Conservation (phyloP, 2,113 vertebrate genomes). For the Furnarius figulus region DNA sequence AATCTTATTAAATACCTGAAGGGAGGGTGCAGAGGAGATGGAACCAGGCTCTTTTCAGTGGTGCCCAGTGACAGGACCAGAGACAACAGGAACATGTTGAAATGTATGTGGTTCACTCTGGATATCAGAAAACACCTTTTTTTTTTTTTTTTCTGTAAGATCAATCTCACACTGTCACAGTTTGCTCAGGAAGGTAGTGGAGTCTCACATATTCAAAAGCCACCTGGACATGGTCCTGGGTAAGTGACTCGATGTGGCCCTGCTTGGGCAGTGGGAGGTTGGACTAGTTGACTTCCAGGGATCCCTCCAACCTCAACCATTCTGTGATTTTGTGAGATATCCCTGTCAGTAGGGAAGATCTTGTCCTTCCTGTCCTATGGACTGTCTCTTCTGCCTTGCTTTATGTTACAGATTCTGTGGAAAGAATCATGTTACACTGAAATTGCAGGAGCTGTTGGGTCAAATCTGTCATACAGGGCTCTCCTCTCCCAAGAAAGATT, state of each 20-base stretch:
- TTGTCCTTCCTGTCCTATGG: not conserved
- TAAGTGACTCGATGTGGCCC: not conserved
- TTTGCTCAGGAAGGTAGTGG: not conserved
- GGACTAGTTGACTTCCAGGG: not conserved
- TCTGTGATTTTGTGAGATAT: not conserved
- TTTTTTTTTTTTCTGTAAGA: not conserved
- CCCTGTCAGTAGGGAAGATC: not conserved
- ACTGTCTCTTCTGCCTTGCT: not conserved
- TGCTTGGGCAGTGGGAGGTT: fast-evolving
- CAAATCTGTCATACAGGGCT: not conserved
- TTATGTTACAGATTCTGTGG: not conserved
- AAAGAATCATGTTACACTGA: not conserved
- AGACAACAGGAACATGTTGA: not conserved
- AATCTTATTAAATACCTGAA: not conserved
- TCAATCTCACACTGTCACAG: not conserved
- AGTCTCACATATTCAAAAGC: not conserved
- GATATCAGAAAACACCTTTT: not conserved
- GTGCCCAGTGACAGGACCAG: not conserved
- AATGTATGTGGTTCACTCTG: not conserved
- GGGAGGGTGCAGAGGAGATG: not conserved
- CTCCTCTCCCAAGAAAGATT: not conserved
- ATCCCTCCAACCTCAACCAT: fast-evolving
- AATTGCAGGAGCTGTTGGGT: not conserved
- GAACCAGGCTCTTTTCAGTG: not conserved
- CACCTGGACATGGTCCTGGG: not conserved